Conservation (phyloP, 2,888 invertebrate genomes). For the Meteorus colon region DNA sequence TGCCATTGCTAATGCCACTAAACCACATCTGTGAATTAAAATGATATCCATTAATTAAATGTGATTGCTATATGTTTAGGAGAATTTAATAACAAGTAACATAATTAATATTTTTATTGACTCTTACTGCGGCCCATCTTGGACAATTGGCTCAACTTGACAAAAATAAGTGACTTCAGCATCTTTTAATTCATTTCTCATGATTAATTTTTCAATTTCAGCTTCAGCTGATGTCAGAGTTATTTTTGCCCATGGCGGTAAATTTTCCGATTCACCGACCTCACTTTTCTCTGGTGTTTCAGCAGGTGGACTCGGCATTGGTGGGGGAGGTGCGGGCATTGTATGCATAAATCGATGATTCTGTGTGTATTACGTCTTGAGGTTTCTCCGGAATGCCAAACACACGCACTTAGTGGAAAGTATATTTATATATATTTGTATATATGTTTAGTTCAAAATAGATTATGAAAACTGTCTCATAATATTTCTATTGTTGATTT, state of each 20-base stretch:
- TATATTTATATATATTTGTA: background rate
- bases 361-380: slow-evolving; percentile 15
- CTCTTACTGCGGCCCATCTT: slow-evolving; percentile 71
- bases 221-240: slow-evolving; percentile 68
- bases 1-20: slow-evolving; percentile 90
- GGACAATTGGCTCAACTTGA: slow-evolving; percentile 70
- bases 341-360: slow-evolving; percentile 43
- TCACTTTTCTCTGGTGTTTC: slow-evolving; percentile 63
- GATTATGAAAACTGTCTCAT: background rate
- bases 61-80: background rate
- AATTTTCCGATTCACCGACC: slow-evolving; percentile 61
- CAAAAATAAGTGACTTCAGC: slow-evolving; percentile 70
- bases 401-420: background rate
- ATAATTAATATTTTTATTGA: background rate
- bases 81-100: slow-evolving; percentile 15
- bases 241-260: slow-evolving; percentile 70
- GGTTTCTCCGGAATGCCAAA: slow-evolving; percentile 12
- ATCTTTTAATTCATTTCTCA: slow-evolving; percentile 69
- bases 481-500: background rate
- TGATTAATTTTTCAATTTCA: slow-evolving; percentile 69
- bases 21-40: slow-evolving; percentile 82
- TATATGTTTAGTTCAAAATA: background rate
- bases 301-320: slow-evolving; percentile 61
- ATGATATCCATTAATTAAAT: slow-evolving; percentile 8
- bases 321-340: slow-evolving; percentile 67